Percentiles rank a stretch among this genome's conserved stretches.
phyloP scores from a whole-genome alignment of 2,797 vertebrate species.

The Coracias cyanogaster region DNA sequence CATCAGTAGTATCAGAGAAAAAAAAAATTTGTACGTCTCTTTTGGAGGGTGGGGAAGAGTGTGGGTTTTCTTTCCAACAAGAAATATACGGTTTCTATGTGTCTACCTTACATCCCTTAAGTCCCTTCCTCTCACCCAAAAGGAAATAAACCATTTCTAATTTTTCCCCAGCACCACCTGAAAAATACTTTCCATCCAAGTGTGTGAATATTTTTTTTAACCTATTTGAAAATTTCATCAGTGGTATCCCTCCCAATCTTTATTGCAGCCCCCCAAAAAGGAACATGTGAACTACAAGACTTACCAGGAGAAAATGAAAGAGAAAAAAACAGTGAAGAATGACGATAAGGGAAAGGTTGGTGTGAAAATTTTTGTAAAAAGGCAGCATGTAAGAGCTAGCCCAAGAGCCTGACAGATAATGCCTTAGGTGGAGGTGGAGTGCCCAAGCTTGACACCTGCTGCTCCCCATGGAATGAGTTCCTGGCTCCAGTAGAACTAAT shows the following conservation, averaged over 20 bases:
- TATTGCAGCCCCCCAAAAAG: conserved; percentile 89
- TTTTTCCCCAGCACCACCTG: neutral
- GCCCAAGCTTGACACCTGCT: neutral
- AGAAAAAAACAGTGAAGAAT: conserved; percentile 79
- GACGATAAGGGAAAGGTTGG: conserved; percentile 83
- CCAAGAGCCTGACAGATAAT: neutral
- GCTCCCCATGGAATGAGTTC: neutral
- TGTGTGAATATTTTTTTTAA: neutral
- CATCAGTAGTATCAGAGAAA: neutral
- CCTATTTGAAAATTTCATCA: neutral
- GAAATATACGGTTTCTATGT: fast-evolving
- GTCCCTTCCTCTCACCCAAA: neutral
- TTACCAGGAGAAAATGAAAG: conserved; percentile 88
- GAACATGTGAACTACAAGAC: conserved; percentile 89
- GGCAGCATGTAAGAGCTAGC: neutral
- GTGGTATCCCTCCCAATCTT: neutral
- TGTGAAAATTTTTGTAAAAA: conserved; percentile 2
- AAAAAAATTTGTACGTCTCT: neutral
- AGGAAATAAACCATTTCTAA: neutral
- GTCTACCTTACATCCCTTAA: neutral
- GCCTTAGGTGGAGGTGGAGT: neutral
- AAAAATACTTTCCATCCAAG: neutral
- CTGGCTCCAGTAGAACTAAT: neutral
- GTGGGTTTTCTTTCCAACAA: neutral
- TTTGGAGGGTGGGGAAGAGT: neutral